A percentile compares a stretch with the other conserved stretches of the same genome.
These are phyloP conservation scores for Dryomyza anilis DNA, from an alignment of 2,888 invertebrate species.

Conservation along the genomic window DNA sequence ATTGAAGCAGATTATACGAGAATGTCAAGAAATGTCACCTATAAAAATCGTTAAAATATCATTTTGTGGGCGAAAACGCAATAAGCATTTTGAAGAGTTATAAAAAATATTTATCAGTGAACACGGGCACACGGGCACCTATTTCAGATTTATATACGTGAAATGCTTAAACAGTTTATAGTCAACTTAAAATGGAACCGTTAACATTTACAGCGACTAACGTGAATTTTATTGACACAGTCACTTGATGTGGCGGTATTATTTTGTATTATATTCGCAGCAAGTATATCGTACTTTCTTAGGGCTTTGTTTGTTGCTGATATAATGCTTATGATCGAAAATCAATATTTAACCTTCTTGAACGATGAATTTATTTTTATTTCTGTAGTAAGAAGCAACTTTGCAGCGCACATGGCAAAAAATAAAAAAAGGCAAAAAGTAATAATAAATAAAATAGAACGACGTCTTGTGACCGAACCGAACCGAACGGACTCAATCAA, in stretches of 20 bases:
- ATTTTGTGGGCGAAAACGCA: no score
- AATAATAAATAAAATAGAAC: neutral
- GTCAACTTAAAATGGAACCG: no score
- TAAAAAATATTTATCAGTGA: no score
- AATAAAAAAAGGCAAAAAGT: neutral
- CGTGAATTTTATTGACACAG: neutral
- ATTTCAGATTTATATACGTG: no score
- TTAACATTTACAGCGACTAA: neutral
- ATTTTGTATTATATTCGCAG: slow-evolving; percentile 18
- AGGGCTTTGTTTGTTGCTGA: slow-evolving; percentile 10
- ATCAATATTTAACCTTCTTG: slow-evolving; percentile 39
- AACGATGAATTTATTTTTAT: neutral
- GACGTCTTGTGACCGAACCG: neutral
- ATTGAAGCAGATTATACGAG: no score
- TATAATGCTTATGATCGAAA: slow-evolving; percentile 40
- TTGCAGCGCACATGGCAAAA: neutral
- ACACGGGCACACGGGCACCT: no score
- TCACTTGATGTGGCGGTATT: neutral
- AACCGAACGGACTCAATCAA: neutral
- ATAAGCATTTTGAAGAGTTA: no score
- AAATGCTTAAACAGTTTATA: no score
- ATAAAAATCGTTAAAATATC: no score
- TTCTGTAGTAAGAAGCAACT: neutral
- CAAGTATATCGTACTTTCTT: no score
- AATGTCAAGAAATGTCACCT: no score